Conservation (phyloP, 1,140 invertebrate genomes). For the Pentalonia nigronervosa region DNA sequence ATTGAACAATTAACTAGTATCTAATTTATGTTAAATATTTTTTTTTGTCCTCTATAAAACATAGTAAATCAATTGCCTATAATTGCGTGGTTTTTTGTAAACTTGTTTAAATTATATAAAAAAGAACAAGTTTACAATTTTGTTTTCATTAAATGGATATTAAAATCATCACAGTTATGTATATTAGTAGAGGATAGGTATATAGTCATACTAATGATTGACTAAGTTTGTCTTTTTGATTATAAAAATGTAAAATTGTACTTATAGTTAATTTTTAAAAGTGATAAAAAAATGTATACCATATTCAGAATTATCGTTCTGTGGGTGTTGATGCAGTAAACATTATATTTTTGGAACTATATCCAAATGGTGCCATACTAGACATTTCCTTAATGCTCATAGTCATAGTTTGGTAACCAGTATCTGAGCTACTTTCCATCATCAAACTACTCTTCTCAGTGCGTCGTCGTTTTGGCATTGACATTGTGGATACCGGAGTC, state of each 20-base stretch:
- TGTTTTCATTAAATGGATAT: background rate
- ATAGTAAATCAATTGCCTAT: background rate
- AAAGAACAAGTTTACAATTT: background rate
- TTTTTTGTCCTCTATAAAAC: background rate
- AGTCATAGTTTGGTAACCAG: conserved; percentile 50
- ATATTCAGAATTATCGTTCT: conserved; percentile 12
- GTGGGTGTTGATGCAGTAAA: conserved; percentile 49
- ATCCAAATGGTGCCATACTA: conserved; percentile 43
- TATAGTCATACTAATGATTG: background rate
- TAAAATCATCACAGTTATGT: conserved; percentile 47
- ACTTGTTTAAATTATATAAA: background rate
- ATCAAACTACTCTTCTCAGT: conserved; percentile 31
- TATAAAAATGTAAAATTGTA: background rate
- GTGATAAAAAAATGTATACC: background rate
- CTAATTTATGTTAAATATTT: background rate
- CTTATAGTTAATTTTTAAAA: background rate
- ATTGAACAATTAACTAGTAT: background rate
- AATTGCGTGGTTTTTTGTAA: background rate
- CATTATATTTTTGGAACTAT: conserved; percentile 39
- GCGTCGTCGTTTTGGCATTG: conserved; percentile 47
- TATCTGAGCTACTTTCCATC: conserved; percentile 51
- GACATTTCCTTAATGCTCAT: conserved; percentile 48
- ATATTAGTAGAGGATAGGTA: background rate
- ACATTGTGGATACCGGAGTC: conserved; percentile 40
- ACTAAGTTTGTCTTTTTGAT: background rate